phyloP scores from a whole-genome alignment of 2,888 invertebrate species.

The Podabrus alpinus region DNA sequence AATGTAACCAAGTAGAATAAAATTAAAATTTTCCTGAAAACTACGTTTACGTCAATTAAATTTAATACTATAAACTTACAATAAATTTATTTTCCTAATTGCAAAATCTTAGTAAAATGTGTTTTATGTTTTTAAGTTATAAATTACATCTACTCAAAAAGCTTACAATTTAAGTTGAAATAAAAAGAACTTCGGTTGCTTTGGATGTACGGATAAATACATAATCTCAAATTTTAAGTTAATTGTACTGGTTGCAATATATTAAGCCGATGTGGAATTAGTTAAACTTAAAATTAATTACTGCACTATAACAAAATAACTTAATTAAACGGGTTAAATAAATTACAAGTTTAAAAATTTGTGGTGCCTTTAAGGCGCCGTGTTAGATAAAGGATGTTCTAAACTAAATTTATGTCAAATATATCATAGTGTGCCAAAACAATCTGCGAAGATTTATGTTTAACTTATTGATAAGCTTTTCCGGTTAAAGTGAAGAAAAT shows the following conservation, averaged over 20 bases:
- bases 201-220: not conserved
- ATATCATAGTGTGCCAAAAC: not conserved
- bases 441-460: not conserved
- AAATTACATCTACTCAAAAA: not conserved
- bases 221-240: not conserved
- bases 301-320: not conserved
- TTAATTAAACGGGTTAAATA: slow-evolving; percentile 1
- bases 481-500: not conserved
- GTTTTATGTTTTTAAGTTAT: not conserved
- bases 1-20: not conserved
- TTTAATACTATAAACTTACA: not conserved
- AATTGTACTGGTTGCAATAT: not conserved
- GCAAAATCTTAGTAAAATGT: not conserved
- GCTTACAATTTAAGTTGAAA: not conserved
- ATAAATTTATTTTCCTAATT: not conserved
- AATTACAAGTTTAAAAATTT: not conserved
- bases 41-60: not conserved
- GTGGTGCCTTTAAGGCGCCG: not conserved
- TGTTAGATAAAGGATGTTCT: not conserved
- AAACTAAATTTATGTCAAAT: not conserved
- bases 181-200: not conserved
- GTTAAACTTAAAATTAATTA: slow-evolving; percentile 1
- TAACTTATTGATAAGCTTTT: not conserved
- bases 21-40: not conserved
- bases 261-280: not conserved